Evolutionary conservation across 2,797 vertebrate species (phyloP).

Genomic region (Enteromius fasciolatus): DNA sequence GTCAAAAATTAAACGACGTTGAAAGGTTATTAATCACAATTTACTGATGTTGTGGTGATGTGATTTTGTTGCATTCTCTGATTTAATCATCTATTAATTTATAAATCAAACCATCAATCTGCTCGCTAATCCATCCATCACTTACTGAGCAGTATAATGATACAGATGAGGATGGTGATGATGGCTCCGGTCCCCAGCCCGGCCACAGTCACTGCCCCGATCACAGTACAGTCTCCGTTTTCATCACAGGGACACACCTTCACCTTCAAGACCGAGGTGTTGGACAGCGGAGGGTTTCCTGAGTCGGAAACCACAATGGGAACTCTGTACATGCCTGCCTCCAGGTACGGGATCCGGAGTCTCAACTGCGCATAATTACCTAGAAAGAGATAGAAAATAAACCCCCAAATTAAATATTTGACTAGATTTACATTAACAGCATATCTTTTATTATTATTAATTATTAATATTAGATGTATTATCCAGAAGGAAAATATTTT

Average conservation of each 20-base stretch:
- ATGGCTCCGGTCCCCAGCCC: conserved; percentile 96
- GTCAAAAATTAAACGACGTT: not conserved
- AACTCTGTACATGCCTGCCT: conserved; percentile 88
- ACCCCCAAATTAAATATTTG: conserved; percentile 1
- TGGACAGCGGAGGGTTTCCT: conserved; percentile 93
- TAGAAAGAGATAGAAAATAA: conserved; percentile 58
- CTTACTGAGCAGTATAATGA: conserved; percentile 91
- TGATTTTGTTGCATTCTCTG: conserved; percentile 11
- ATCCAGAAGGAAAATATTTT: not conserved
- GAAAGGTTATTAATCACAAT: conserved; percentile 33
- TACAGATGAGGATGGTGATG: conserved; percentile 94
- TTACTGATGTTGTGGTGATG: conserved; percentile 9
- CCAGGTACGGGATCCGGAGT: conserved; percentile 89
- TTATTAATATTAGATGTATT: not conserved
- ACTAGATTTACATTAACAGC: not conserved
- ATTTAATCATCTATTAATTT: conserved; percentile 23
- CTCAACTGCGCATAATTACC: conserved; percentile 93
- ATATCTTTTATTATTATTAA: not conserved
- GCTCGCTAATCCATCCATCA: conserved; percentile 15
- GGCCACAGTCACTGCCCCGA: conserved; percentile 89
- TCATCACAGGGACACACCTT: conserved; percentile 96
- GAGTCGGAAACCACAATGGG: conserved; percentile 94
- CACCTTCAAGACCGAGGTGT: conserved; percentile 90
- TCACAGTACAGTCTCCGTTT: conserved; percentile 91
- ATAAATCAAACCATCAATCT: conserved; percentile 16